phyloP scores from a whole-genome alignment of 92 coral and sea anemone genomes.

The Metridium senile region DNA sequence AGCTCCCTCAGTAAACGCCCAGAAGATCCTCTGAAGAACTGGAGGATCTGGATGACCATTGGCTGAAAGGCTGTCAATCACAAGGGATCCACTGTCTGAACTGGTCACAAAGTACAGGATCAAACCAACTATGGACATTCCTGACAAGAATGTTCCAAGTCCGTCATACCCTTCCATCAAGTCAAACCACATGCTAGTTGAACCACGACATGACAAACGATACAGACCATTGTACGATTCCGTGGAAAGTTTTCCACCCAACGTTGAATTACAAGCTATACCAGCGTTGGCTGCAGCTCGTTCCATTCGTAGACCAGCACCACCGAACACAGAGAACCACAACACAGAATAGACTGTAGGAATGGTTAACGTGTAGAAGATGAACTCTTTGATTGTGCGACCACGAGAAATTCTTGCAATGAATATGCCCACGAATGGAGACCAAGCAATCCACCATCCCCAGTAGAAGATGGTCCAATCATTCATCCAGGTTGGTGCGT shows the following conservation, averaged over 20 bases:
- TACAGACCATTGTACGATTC: slow-evolving; percentile 61
- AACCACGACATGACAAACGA: slow-evolving; percentile 78
- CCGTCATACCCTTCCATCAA: slow-evolving; percentile 71
- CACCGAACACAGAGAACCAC: slow-evolving; percentile 93
- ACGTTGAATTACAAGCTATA: slow-evolving; percentile 57
- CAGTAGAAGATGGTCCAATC: slow-evolving; percentile 94
- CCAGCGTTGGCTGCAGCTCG: slow-evolving; percentile 60
- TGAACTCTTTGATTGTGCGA: slow-evolving; percentile 83
- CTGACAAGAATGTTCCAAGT: slow-evolving; percentile 62
- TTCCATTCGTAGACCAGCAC: slow-evolving; percentile 73
- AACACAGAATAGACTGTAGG: slow-evolving; percentile 77
- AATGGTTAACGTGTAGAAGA: slow-evolving; percentile 79
- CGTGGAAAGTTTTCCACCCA: slow-evolving; percentile 61
- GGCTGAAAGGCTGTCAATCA: slow-evolving; percentile 88
- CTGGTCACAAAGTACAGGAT: slow-evolving; percentile 93
- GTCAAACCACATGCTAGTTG: slow-evolving; percentile 83
- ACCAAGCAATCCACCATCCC: slow-evolving; percentile 99
- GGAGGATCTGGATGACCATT: slow-evolving; percentile 95
- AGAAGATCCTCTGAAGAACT: slow-evolving; percentile 80
- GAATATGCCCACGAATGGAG: slow-evolving; percentile 91
- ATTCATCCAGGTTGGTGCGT: slow-evolving; percentile 84
- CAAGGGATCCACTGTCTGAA: slow-evolving; percentile 93
- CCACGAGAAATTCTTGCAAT: slow-evolving; percentile 90
- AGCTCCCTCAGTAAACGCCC: slow-evolving; percentile 95
- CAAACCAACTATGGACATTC: slow-evolving; percentile 72